Evolutionary conservation across 2,888 invertebrate genomes (phyloP).

Genomic region (Parochlus steinenii): DNA sequence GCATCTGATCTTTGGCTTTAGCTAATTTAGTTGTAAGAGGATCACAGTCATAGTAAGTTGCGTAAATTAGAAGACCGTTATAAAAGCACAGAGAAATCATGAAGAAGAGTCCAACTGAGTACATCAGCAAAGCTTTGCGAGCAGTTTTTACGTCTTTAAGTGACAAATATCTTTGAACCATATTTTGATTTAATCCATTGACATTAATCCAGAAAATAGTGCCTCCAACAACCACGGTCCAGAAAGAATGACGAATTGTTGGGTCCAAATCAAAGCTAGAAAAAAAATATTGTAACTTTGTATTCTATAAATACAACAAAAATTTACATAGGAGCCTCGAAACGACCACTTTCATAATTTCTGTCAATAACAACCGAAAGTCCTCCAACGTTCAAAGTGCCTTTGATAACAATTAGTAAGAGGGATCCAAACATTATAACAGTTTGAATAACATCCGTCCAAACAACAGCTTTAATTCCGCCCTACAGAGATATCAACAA

Average conservation of each 20-base stretch:
- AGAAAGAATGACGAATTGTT: slow-evolving; percentile 57
- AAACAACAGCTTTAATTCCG: slow-evolving; percentile 57
- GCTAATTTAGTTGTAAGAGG: slow-evolving; percentile 64
- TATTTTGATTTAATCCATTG: slow-evolving; percentile 64
- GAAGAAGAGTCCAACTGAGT: slow-evolving; percentile 42
- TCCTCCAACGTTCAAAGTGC: slow-evolving; percentile 56
- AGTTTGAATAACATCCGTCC: slow-evolving; percentile 69
- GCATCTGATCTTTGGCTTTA: slow-evolving; percentile 58
- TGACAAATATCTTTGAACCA: slow-evolving; percentile 69
- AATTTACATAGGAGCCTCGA: slow-evolving; percentile 50
- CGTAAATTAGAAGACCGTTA: slow-evolving; percentile 55
- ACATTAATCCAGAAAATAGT: slow-evolving; percentile 59
- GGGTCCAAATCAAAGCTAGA: slow-evolving; percentile 62
- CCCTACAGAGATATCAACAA: slow-evolving; percentile 61
- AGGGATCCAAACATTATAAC: slow-evolving; percentile 60
- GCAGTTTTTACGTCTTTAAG: slow-evolving; percentile 53
- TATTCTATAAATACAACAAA: slow-evolving; percentile 6
- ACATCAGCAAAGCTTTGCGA: slow-evolving; percentile 47
- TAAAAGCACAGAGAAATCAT: slow-evolving; percentile 49
- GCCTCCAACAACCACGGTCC: slow-evolving; percentile 60
- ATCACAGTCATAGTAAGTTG: slow-evolving; percentile 59
- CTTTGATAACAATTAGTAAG: slow-evolving; percentile 53
- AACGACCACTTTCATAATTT: slow-evolving; percentile 48
- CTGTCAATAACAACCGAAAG: slow-evolving; percentile 43
- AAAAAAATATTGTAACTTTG: slow-evolving; percentile 13